phyloP scores from a whole-genome alignment of 2,113 vertebrate species.

The Myotis davidii region DNA sequence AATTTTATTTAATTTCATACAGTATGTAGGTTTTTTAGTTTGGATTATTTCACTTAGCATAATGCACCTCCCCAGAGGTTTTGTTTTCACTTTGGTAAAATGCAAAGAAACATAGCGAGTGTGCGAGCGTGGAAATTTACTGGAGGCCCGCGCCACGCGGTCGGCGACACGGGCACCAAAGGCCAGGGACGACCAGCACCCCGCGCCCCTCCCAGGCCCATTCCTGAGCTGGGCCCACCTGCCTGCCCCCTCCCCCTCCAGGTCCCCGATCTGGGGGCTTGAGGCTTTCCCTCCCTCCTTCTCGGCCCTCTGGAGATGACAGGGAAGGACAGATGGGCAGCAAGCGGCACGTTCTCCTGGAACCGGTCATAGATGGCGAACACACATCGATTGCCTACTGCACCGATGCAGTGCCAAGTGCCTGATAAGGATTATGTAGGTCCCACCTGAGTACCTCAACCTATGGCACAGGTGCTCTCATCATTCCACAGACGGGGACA shows the following conservation, averaged over 20 bases:
- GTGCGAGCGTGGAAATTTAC: conserved; percentile 66
- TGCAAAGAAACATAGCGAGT: neutral
- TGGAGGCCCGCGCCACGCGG: neutral
- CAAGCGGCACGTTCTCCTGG: rapidly evolving
- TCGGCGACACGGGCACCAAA: neutral
- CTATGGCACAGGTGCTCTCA: neutral
- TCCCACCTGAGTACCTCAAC: neutral
- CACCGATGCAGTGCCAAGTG: no score
- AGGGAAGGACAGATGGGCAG: neutral
- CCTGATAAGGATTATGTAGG: rapidly evolving
- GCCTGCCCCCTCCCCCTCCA: no score
- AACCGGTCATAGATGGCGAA: rapidly evolving
- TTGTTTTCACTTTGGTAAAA: conserved; percentile 69
- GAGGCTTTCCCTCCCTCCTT: neutral
- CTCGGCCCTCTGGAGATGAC: neutral
- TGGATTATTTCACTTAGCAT: no score
- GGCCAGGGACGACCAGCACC: neutral
- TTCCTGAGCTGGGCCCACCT: neutral
- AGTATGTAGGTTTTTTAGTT: no score
- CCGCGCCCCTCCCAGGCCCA: neutral
- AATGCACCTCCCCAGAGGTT: conserved; percentile 42
- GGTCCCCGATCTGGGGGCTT: neutral
- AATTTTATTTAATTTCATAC: no score
- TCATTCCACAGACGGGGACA: neutral
- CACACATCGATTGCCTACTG: neutral